Conservation (phyloP, 2,113 vertebrate genomes). For the Pelecanoides urinatrix region DNA sequence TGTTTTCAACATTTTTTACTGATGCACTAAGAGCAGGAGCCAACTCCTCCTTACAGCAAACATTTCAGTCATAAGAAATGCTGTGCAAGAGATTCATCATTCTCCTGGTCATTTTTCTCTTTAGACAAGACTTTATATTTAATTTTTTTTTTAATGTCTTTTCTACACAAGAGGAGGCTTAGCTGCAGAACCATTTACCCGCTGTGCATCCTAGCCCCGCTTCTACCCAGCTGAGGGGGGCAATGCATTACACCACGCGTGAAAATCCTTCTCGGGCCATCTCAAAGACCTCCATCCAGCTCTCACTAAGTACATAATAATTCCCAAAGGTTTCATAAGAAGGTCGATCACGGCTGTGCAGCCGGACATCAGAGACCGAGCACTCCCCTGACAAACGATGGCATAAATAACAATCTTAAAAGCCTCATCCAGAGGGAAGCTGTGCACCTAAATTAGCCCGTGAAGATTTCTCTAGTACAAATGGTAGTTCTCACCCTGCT, state of each 20-base stretch:
- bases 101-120: not conserved
- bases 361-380: not conserved
- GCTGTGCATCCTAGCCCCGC: not conserved
- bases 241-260: accelerated
- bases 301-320: not conserved
- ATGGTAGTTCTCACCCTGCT: not conserved
- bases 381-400: not conserved
- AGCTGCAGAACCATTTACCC: not conserved
- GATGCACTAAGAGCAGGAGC: not conserved
- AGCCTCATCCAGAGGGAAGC: not conserved
- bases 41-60: not conserved
- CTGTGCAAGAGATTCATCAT: not conserved
- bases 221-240: not conserved
- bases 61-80: not conserved
- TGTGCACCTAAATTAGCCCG: not conserved
- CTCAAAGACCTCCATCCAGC: not conserved
- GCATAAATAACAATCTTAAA: constrained; percentile 1
- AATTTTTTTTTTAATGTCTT: not conserved
- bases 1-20: not conserved
- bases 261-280: not conserved
- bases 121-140: not conserved
- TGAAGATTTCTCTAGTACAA: not conserved
- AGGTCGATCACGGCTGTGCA: not conserved
- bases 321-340: not conserved
- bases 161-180: not conserved